phyloP scores from a whole-genome alignment of 2,888 invertebrate species.

The Lutraria lutraria region DNA sequence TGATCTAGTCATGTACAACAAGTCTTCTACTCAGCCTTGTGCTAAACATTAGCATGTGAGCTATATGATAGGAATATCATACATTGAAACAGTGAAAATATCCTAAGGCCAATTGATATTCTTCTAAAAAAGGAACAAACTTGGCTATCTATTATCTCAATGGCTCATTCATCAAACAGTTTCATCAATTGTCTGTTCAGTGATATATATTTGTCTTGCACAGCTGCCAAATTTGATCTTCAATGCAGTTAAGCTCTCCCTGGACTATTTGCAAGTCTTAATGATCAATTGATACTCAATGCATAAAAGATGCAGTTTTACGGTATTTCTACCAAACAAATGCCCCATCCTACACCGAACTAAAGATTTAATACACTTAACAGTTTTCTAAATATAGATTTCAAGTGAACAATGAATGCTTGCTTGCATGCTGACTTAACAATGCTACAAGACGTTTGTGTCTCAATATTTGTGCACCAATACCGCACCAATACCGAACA shows the following conservation, averaged over 20 bases:
- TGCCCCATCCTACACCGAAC: neutral
- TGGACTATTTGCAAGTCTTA: neutral
- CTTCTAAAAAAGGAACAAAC: neutral
- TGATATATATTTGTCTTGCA: neutral
- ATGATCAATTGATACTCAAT: neutral
- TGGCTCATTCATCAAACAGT: neutral
- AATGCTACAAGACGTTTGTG: no score
- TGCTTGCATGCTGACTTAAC: neutral
- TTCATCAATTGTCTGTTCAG: slow-evolving; percentile 7
- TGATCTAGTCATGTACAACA: no score
- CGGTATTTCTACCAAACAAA: neutral
- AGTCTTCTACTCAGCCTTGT: no score
- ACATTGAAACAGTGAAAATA: no score
- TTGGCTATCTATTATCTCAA: neutral
- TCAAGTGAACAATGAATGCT: neutral
- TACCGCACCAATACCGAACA: no score
- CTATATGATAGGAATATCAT: no score
- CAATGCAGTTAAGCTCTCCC: neutral
- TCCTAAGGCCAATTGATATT: neutral
- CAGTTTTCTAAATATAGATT: neutral
- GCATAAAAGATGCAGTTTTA: neutral
- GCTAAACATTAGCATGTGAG: no score
- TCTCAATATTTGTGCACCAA: no score
- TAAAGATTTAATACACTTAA: neutral
- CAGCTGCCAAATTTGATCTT: neutral